phyloP scores from a whole-genome alignment of 2,888 invertebrate genomes.

The Pinctada fucata region DNA sequence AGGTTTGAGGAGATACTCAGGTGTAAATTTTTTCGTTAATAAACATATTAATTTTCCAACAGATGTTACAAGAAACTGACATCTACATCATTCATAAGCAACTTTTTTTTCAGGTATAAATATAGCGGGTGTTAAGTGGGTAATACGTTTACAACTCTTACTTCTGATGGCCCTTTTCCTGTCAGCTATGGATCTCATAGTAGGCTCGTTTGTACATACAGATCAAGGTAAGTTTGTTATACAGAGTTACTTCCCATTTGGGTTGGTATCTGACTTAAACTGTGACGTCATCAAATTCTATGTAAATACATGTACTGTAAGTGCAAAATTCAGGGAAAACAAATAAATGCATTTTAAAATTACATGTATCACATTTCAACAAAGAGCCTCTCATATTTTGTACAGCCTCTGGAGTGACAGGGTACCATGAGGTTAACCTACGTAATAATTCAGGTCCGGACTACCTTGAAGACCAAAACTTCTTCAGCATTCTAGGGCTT shows the following conservation, averaged over 20 bases:
- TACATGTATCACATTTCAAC: too few relatives aligned
- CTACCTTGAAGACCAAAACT: slow-evolving; percentile 88
- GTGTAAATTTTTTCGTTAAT: too few relatives aligned
- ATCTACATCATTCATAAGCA: too few relatives aligned
- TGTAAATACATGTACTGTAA: too few relatives aligned
- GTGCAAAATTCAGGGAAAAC: too few relatives aligned
- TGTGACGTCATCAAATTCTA: too few relatives aligned
- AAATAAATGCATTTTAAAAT: too few relatives aligned
- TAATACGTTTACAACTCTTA: slow-evolving; percentile 94
- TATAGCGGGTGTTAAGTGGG: slow-evolving; percentile 98
- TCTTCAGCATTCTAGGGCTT: slow-evolving; percentile 97
- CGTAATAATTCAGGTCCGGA: slow-evolving; percentile 88
- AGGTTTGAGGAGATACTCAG: too few relatives aligned
- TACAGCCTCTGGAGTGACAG: slow-evolving; percentile 88
- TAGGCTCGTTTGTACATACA: slow-evolving; percentile 91
- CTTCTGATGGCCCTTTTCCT: slow-evolving; percentile 90
- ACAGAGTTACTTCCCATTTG: too few relatives aligned
- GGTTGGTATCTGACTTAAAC: too few relatives aligned
- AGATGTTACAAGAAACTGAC: too few relatives aligned
- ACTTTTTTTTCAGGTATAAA: slow-evolving; percentile 83
- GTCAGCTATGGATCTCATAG: slow-evolving; percentile 94
- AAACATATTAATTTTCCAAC: too few relatives aligned
- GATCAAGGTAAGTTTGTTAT: slow-evolving; percentile 80
- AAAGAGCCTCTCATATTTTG: slow-evolving; percentile 13
- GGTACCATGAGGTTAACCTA: slow-evolving; percentile 89